phyloP scores from a whole-genome alignment of 2,113 vertebrate genomes.

The Microcebus jonahi region DNA sequence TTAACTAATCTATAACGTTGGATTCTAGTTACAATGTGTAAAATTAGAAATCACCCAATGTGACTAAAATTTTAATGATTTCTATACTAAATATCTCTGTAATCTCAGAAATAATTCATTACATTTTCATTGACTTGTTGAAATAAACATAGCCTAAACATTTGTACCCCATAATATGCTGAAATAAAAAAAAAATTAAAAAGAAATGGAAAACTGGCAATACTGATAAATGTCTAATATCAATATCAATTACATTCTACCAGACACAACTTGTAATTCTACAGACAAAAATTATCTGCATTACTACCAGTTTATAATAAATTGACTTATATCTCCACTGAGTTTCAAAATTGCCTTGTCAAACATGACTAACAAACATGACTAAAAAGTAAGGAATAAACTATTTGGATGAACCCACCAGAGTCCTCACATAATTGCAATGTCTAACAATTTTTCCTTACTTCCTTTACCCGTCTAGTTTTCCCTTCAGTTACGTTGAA shows the following conservation, averaged over 20 bases:
- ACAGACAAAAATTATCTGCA: neutral
- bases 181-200: too few relatives aligned
- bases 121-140: neutral
- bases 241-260: neutral
- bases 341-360: neutral
- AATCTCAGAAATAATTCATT: neutral
- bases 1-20: neutral
- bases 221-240: neutral
- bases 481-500: neutral
- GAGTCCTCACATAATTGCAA: neutral
- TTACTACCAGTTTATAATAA: neutral
- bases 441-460: neutral
- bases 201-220: neutral
- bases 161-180: too few relatives aligned
- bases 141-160: too few relatives aligned
- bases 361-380: neutral
- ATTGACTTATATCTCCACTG: neutral
- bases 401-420: neutral
- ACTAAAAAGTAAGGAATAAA: neutral
- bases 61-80: neutral
- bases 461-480: neutral
- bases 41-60: neutral
- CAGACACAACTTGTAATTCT: neutral
- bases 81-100: neutral
- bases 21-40: neutral